Conservation (phyloP, 2,113 vertebrate genomes). For the Pelvicachromis taeniatus region DNA sequence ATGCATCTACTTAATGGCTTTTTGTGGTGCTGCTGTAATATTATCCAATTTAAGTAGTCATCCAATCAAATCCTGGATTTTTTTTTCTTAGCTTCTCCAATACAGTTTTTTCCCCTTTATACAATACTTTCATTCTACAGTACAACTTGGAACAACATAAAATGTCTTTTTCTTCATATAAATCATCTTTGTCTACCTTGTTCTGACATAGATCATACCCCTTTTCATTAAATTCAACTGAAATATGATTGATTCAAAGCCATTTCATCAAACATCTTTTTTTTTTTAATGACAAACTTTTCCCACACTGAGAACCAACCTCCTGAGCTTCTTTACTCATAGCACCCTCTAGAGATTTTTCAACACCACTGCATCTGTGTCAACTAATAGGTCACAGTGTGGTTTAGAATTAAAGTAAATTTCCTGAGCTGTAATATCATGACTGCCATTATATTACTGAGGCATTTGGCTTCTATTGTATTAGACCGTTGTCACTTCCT, state of each 20-base stretch:
- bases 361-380: constrained; percentile 2
- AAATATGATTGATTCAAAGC: not conserved
- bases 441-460: not conserved
- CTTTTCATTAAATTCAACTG: not conserved
- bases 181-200: not conserved
- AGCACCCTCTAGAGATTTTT: constrained; percentile 53
- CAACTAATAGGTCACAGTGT: not conserved
- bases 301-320: not conserved
- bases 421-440: constrained; percentile 9
- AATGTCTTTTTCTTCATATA: not conserved
- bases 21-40: not conserved
- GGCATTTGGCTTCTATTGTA: not conserved
- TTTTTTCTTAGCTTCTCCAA: not conserved
- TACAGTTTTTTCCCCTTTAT: not conserved
- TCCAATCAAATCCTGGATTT: not conserved
- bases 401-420: not conserved
- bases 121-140: not conserved
- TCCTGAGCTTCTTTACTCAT: not conserved
- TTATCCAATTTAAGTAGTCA: not conserved
- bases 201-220: not conserved
- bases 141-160: not conserved
- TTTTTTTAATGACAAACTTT: not conserved
- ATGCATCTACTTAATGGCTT: constrained; percentile 2
- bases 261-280: not conserved
- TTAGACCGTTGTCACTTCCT: constrained; percentile 9